Conservation (phyloP, 2,113 vertebrate species). For the Erpornis zantholeuca region DNA sequence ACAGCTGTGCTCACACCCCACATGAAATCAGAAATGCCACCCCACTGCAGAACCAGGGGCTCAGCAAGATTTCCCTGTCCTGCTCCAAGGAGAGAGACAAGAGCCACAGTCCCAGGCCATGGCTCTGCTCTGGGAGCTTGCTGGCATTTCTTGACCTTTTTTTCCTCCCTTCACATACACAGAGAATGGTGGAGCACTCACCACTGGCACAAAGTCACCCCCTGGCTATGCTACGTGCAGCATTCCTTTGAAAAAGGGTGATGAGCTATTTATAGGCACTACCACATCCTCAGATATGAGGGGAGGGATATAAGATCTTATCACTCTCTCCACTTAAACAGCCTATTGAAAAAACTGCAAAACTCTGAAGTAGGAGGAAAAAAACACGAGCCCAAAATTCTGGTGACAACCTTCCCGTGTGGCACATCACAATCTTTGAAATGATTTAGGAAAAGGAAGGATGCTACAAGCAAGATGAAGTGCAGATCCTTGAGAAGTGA, state of each 20-base stretch:
- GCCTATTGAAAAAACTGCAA: not conserved
- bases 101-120: not conserved
- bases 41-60: not conserved
- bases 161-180: not conserved
- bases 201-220: not conserved
- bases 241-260: not conserved
- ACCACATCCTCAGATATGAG: not conserved
- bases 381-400: not conserved
- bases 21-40: fast-evolving
- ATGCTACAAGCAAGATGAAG: not conserved
- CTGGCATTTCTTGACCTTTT: not conserved
- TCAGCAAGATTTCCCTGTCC: not conserved
- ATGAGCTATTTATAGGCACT: not conserved
- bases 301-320: not conserved
- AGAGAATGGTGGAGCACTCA: not conserved
- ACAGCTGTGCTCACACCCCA: not conserved
- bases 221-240: not conserved
- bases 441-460: not conserved
- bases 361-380: not conserved
- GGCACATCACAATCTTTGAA: not conserved
- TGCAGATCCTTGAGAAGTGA: not conserved
- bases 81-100: not conserved
- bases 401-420: not conserved
- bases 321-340: not conserved
- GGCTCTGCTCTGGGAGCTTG: not conserved